These are phyloP conservation scores for Trypoxylon attenuatum DNA, from an alignment of 2,888 invertebrate genomes.

Conservation along the genomic window DNA sequence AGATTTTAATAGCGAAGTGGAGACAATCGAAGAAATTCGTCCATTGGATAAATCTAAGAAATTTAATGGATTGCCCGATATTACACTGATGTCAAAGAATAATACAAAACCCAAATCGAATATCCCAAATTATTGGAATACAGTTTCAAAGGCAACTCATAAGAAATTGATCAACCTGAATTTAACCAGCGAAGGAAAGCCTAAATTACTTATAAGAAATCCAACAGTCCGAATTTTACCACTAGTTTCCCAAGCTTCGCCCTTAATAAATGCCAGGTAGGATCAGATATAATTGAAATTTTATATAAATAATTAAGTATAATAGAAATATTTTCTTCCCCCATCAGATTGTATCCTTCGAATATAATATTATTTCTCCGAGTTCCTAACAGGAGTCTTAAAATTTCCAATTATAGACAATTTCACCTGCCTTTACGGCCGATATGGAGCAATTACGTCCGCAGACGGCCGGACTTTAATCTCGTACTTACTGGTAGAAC, in stretches of 20 bases:
- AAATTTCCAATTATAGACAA: conserved; percentile 66
- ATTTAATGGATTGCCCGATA: conserved; percentile 42
- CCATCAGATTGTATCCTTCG: no score
- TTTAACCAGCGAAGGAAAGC: conserved; percentile 17
- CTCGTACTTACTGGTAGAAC: conserved; percentile 71
- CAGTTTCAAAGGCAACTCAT: conserved; percentile 35
- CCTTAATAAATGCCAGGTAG: conserved; percentile 42
- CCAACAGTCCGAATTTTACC: conserved; percentile 52
- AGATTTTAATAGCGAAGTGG: conserved; percentile 35
- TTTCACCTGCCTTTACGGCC: conserved; percentile 62
- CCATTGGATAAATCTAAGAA: conserved; percentile 15
- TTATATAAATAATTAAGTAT: no score
- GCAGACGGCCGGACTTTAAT: conserved; percentile 70
- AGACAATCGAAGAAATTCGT: conserved; percentile 51
- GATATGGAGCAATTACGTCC: conserved; percentile 67
- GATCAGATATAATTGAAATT: neutral
- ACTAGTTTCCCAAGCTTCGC: conserved; percentile 41
- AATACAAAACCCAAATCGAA: conserved; percentile 8
- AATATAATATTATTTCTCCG: no score
- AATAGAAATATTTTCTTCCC: no score
- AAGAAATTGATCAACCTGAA: conserved; percentile 51
- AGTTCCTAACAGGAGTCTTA: no score
- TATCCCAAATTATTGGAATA: conserved; percentile 51
- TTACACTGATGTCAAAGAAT: conserved; percentile 24
- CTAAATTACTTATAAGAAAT: conserved; percentile 42